phyloP scores from a whole-genome alignment of 2,797 vertebrate species.

The Nothura maculosa region DNA sequence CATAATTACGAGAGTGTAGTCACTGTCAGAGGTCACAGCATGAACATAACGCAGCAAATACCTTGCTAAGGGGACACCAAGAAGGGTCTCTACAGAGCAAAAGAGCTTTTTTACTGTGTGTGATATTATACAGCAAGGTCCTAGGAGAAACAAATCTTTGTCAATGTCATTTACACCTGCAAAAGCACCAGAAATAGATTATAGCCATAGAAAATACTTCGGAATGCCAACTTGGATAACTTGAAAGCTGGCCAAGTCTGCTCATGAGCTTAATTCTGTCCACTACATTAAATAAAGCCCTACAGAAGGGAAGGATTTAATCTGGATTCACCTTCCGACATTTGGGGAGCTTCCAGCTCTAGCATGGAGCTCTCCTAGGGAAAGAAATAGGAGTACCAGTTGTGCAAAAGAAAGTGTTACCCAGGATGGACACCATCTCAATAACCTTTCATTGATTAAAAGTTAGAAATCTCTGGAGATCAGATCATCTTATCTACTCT shows the following conservation, averaged over 20 bases:
- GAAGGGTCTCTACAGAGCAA: not conserved
- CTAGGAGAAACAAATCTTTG: not conserved
- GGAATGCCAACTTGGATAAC: not conserved
- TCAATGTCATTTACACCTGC: not conserved
- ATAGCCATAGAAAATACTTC: not conserved
- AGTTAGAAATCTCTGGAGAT: not conserved
- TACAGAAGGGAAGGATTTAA: not conserved
- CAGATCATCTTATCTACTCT: not conserved
- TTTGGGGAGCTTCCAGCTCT: not conserved
- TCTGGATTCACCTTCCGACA: not conserved
- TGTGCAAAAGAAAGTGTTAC: not conserved
- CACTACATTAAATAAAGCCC: not conserved
- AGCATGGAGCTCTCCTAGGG: not conserved
- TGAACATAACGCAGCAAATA: not conserved
- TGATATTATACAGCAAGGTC: not conserved
- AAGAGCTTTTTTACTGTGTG: not conserved
- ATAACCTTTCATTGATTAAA: not conserved
- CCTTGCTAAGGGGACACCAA: not conserved
- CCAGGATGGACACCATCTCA: not conserved
- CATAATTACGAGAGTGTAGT: not conserved
- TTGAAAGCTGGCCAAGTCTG: not conserved
- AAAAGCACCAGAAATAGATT: not conserved
- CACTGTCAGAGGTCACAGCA: not conserved
- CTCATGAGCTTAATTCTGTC: not conserved
- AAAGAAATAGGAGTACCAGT: not conserved